Conservation (phyloP, 2,797 vertebrate genomes). For the Dryobates pubescens region DNA sequence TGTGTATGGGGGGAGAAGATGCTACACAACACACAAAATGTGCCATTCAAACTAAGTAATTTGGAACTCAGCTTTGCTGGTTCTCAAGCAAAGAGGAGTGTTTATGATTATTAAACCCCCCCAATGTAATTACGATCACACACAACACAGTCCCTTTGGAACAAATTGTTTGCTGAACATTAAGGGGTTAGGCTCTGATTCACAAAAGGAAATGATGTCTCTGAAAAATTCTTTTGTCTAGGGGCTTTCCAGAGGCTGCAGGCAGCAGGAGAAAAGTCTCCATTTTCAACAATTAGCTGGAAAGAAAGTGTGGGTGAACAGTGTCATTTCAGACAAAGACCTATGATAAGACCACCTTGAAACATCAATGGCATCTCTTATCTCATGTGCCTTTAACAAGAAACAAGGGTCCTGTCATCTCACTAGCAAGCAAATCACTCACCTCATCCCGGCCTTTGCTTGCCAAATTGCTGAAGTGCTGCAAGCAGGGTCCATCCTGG, state of each 20-base stretch:
- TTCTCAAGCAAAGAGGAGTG: conserved; percentile 60
- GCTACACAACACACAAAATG: conserved; percentile 66
- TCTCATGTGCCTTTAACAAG: not conserved
- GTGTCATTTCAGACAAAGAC: not conserved
- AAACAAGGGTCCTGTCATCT: not conserved
- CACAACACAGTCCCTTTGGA: conserved; percentile 55
- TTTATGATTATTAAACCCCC: conserved; percentile 66
- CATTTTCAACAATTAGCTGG: not conserved
- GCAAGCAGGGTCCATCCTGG: not conserved
- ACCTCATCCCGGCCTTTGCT: not conserved
- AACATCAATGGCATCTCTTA: not conserved
- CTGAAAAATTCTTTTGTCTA: conserved; percentile 58
- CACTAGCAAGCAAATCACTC: not conserved
- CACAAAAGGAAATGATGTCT: conserved; percentile 49
- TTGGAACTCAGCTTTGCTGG: conserved; percentile 70
- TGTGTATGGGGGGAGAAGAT: conserved; percentile 20
- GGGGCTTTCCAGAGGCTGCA: conserved; percentile 20
- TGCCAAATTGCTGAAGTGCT: not conserved
- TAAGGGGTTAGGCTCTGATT: conserved; percentile 53
- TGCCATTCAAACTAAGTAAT: conserved; percentile 70
- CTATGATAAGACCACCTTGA: not conserved
- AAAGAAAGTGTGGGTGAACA: not conserved
- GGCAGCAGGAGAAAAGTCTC: not conserved
- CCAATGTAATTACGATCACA: conserved; percentile 73
- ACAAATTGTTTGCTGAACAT: conserved; percentile 62